Evolutionary conservation across 2,113 vertebrate species (phyloP), one percentile per base, ranked within the genome.

Genomic region (Noctilio leporinus): DNA sequence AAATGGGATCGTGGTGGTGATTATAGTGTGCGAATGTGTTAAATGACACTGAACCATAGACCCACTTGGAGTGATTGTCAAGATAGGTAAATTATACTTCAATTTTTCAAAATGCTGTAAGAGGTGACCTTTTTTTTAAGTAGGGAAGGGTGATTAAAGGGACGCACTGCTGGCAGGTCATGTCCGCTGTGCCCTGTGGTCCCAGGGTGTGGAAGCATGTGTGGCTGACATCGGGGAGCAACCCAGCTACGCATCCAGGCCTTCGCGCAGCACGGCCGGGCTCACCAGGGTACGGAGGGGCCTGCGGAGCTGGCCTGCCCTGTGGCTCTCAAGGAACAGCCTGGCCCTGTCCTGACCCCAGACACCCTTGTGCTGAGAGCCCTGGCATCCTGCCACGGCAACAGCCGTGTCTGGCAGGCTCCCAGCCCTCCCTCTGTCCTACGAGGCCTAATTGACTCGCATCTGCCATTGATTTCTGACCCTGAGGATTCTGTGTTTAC

Each of bases 261-360:
- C 7, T 4, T 35, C 6, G 3, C 49, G 49, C 62, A 9, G 28
- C 2, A 9, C 2, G 14, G 12, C 11, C 57, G 16, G 62, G 81
- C 33, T 6, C 0, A 0, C 77, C 65, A 38, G 28, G 45, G 6
- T 0, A 0, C 10, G 0, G 38, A 16, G 70, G 20, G 22, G 7
- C 49, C 26, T 7, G 7, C 7, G 15, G 81, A 55, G 16, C 51
- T 4, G 9, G 43, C 6, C 19, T 33, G 3, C 76, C 5, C 69
- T 9, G 10, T 1, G 14, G 30, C 38, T 28, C 59, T 40, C 43
- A 1, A 0, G 55, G 24, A 73, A 83, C 33, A 51, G 43, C 35
- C 84, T 9, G 17, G 62, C 73, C 26, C 51, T 10, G 33, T 33
- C 76, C 38, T 4, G 15, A 30, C 45, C 10, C 47, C 3, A 15